phyloP scores from a whole-genome alignment of 2,113 vertebrate species.

The Eudorcas thomsonii region DNA sequence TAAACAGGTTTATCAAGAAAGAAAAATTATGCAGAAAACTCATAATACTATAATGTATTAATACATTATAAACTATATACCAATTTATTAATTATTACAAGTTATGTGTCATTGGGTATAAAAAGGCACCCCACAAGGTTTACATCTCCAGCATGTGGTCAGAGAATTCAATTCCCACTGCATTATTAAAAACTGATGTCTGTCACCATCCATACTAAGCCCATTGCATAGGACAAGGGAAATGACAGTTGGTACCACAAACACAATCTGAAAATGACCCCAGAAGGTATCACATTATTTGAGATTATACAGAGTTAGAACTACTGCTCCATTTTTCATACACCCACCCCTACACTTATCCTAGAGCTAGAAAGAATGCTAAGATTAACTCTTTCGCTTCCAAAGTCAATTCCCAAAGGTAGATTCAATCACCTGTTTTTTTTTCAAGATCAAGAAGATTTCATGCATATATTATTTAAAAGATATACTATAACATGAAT shows the following conservation, averaged over 20 bases:
- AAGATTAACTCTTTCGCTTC: not conserved
- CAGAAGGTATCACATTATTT: not conserved
- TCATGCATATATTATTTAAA: not conserved
- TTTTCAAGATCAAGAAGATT: not conserved
- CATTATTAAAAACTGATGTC: not conserved
- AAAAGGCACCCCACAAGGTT: not conserved
- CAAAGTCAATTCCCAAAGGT: not conserved
- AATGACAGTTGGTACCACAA: not conserved
- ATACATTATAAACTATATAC: not conserved
- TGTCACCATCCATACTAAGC: not conserved
- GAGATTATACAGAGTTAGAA: not conserved
- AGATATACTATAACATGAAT: not conserved
- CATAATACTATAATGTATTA: not conserved
- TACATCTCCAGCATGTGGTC: not conserved
- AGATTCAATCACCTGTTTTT: not conserved
- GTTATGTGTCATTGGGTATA: not conserved
- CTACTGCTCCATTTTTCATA: not conserved
- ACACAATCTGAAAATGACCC: not conserved
- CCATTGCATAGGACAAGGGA: not conserved
- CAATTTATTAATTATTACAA: not conserved
- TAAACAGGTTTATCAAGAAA: not conserved
- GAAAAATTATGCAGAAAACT: not conserved
- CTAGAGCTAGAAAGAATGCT: not conserved
- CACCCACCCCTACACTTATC: not conserved
- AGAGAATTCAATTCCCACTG: not conserved